Conservation (phyloP, 2,888 invertebrate species). For the Acleris emargana region DNA sequence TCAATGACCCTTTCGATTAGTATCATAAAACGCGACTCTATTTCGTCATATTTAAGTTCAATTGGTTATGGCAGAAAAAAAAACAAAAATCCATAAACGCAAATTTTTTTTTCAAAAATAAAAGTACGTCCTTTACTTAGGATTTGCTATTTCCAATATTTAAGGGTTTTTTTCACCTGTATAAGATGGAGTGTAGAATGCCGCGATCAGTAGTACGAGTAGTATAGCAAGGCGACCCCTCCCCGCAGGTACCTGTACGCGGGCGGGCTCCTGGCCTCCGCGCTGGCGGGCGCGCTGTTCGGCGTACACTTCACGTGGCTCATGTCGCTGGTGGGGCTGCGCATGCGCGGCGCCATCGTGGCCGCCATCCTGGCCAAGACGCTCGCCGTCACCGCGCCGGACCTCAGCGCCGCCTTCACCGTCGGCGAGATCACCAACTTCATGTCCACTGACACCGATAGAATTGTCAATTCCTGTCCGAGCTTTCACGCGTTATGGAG, state of each 20-base stretch:
- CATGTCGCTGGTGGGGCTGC: conserved; percentile 92
- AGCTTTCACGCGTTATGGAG: conserved; percentile 99
- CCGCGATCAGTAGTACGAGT: too few relatives aligned
- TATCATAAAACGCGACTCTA: too few relatives aligned
- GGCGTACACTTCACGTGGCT: conserved; percentile 95
- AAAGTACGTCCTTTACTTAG: too few relatives aligned
- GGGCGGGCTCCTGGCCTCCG: conserved; percentile 74
- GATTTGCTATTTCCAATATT: too few relatives aligned
- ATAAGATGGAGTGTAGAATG: too few relatives aligned
- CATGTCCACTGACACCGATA: conserved; percentile 98
- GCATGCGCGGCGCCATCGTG: conserved; percentile 93
- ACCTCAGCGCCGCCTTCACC: conserved; percentile 71
- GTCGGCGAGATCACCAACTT: conserved; percentile 97
- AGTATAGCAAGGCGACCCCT: neutral
- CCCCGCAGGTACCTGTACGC: conserved; percentile 65
- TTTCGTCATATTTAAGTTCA: too few relatives aligned
- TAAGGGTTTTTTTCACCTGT: too few relatives aligned
- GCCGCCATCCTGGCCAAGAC: conserved; percentile 87
- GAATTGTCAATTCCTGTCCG: conserved; percentile 97
- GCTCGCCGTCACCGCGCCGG: conserved; percentile 76
- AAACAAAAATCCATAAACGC: too few relatives aligned
- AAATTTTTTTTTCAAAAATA: too few relatives aligned
- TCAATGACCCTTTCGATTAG: too few relatives aligned
- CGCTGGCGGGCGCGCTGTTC: conserved; percentile 86
- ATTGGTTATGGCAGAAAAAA: too few relatives aligned